Conservation (phyloP, 2,113 vertebrate species). For the Myrmophylax atrothorax region DNA sequence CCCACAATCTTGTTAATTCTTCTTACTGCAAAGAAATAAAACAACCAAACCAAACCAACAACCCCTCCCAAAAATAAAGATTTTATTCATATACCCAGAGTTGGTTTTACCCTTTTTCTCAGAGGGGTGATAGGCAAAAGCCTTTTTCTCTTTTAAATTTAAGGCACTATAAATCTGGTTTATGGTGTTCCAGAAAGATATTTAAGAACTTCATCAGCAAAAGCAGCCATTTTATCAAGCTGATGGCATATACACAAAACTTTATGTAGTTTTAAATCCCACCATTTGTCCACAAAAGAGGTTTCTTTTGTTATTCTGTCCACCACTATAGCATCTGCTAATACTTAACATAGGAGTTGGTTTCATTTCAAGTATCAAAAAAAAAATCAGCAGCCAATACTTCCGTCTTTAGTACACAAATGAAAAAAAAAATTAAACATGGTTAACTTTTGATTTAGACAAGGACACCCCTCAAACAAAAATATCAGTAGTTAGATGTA, state of each 20-base stretch:
- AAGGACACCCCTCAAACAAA: not conserved
- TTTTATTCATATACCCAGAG: not conserved
- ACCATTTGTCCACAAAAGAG: not conserved
- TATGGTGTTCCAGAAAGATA: not conserved
- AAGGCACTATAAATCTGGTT: not conserved
- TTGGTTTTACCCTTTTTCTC: not conserved
- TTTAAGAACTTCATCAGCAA: not conserved
- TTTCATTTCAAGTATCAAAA: not conserved
- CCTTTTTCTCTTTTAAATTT: not conserved
- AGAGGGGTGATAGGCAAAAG: not conserved
- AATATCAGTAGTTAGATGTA: not conserved
- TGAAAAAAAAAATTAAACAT: not conserved
- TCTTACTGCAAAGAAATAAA: not conserved
- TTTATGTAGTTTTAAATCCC: not conserved
- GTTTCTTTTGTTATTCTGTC: not conserved
- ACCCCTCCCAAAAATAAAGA: not conserved
- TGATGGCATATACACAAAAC: not conserved
- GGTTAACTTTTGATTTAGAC: not conserved
- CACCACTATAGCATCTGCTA: not conserved
- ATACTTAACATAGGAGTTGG: not conserved
- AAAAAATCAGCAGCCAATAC: not conserved
- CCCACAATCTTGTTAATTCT: not conserved
- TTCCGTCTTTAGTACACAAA: not conserved
- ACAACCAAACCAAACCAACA: too few relatives aligned
- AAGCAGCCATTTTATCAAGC: not conserved